These are phyloP conservation scores for Drosophila testacea DNA, from an alignment of 2,888 invertebrate species.

Conservation along the genomic window DNA sequence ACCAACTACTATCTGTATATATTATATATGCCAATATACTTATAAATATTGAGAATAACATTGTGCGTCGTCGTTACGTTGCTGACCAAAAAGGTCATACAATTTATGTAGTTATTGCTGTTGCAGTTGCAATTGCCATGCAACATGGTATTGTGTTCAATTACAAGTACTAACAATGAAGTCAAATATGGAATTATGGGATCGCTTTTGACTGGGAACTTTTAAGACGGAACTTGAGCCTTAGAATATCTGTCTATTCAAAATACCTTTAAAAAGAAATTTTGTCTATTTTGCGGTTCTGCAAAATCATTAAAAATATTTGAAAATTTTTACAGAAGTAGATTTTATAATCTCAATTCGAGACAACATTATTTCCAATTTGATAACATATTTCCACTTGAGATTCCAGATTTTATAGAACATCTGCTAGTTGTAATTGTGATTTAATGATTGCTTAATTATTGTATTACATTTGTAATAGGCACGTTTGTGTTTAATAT, in stretches of 20 bases:
- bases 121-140: slow-evolving; percentile 40
- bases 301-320: too few relatives aligned
- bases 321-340: too few relatives aligned
- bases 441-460: slow-evolving; percentile 51
- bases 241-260: background rate
- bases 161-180: slow-evolving; percentile 18
- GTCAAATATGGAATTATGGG: background rate
- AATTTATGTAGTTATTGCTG: slow-evolving; percentile 45
- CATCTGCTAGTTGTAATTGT: slow-evolving; percentile 25
- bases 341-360: too few relatives aligned
- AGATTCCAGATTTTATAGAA: slow-evolving; percentile 19
- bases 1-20: slow-evolving; percentile 21
- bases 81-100: slow-evolving; percentile 72
- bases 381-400: background rate
- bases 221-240: background rate
- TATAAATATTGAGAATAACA: slow-evolving; percentile 26
- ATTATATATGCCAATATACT: slow-evolving; percentile 13
- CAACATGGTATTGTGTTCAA: slow-evolving; percentile 33
- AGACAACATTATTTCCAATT: background rate
- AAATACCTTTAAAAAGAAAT: too few relatives aligned
- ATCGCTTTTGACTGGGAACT: background rate
- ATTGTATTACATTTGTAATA: slow-evolving; percentile 48
- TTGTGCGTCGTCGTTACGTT: slow-evolving; percentile 70
- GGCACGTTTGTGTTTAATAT: slow-evolving; percentile 24
- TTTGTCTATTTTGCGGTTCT: too few relatives aligned